phyloP scores from a whole-genome alignment of 2,888 invertebrate genomes.

The Agapostemon virescens region DNA sequence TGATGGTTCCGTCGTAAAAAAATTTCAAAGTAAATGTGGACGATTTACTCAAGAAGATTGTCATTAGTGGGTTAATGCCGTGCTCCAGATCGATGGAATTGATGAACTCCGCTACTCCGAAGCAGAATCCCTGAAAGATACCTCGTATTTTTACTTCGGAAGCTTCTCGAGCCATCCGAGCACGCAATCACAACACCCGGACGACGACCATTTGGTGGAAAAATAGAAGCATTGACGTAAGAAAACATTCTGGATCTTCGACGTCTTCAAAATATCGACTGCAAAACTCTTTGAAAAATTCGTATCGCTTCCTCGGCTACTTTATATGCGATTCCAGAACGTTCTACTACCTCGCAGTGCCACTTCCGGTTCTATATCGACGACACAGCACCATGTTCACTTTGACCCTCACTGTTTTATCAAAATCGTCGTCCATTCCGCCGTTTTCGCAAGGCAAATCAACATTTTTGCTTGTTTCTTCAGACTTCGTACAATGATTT shows the following conservation, averaged over 20 bases:
- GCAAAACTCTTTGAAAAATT: not conserved
- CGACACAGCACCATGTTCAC: too few species aligned
- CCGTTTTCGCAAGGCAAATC: too few species aligned
- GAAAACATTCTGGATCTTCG: not conserved
- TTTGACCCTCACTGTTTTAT: too few species aligned
- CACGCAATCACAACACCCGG: not conserved
- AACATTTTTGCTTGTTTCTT: too few species aligned
- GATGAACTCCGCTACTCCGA: not conserved
- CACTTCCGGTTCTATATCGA: conserved; percentile 13
- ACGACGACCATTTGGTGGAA: conserved; percentile 12
- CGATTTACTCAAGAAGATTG: not conserved
- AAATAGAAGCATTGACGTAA: conserved; percentile 8
- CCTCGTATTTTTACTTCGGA: conserved; percentile 1
- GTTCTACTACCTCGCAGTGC: not conserved
- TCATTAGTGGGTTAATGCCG: not conserved
- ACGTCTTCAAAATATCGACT: not conserved
- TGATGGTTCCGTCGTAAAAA: not conserved
- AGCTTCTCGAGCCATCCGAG: not conserved
- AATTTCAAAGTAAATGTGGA: not conserved
- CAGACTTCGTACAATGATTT: too few species aligned
- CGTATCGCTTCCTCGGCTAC: not conserved
- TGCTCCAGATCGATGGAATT: not conserved
- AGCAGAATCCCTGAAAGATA: not conserved
- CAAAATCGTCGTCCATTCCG: too few species aligned
- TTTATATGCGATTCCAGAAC: not conserved